phyloP scores from a whole-genome alignment of 2,113 vertebrate genomes.

The Heptranchias perlo region DNA sequence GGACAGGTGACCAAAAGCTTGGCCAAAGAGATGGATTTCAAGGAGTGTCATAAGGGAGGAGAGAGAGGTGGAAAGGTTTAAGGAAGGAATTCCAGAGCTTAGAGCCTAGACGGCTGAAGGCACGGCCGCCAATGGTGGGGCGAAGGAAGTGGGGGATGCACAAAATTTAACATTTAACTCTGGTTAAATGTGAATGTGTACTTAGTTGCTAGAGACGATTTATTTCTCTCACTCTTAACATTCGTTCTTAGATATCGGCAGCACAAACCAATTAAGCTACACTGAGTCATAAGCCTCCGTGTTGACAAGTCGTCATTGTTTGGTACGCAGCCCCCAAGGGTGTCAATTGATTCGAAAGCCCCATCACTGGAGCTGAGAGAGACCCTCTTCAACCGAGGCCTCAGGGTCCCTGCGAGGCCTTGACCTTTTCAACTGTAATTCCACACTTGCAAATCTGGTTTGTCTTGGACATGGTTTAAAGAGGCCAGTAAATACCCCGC shows the following conservation, averaged over 20 bases:
- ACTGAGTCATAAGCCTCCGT: background rate
- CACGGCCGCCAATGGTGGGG: too few relatives aligned
- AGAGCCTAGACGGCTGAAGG: too few relatives aligned
- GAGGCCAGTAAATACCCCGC: background rate
- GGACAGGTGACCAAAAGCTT: too few relatives aligned
- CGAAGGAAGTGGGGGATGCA: too few relatives aligned
- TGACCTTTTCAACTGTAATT: background rate
- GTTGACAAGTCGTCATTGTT: background rate
- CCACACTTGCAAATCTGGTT: background rate
- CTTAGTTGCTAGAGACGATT: too few relatives aligned
- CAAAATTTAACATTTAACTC: too few relatives aligned
- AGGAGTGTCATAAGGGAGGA: too few relatives aligned
- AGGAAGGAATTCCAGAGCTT: too few relatives aligned
- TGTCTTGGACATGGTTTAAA: background rate
- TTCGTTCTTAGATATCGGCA: background rate
- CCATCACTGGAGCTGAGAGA: background rate
- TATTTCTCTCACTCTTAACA: background rate
- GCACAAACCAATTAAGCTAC: background rate
- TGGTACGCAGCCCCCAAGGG: background rate
- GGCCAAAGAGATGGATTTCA: too few relatives aligned
- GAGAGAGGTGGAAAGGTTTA: too few relatives aligned
- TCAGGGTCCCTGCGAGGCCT: background rate
- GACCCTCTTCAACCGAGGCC: background rate
- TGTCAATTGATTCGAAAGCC: background rate
- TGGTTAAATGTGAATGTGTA: too few relatives aligned